Base-by-base conservation (phyloP, 2,797 vertebrate genomes). In the Selene dorsalis region DNA sequence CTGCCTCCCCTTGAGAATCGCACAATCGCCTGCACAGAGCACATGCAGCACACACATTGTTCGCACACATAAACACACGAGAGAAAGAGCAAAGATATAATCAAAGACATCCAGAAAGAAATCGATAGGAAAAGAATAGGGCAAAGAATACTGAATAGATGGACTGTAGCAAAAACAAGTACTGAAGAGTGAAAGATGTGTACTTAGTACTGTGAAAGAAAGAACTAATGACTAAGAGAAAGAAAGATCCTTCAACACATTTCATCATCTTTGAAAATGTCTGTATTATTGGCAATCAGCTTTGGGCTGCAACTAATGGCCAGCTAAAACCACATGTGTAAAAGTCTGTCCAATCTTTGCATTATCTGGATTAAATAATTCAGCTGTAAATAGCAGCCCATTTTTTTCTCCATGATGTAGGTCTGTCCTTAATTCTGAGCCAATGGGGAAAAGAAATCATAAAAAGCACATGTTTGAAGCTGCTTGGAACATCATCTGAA, bases 1-100 rank as follows among this genome's bases (percentile, higher is more conserved):
- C 87, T 84, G 35, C 89, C 87, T 85, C 92, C 91, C 91, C 87
- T 72, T 47, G 75, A 88, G 86, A 92, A 78, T 86, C 81, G 69
- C 85, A 87, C 86, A 72, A 85, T 69, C 52, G 71, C 26, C 61
- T 57, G 74, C 65, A 68, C 79, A 73, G 79, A 87, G 75, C 82
- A 78, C 83, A 85, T 64, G 74, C 61, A 84, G 75, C 67, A 80
- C 84, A 82, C 81, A 79, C 79, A 68, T 70, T 82, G 57, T 77
- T 71, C 66, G 79, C 80, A 85, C 68, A 67, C 52, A 84, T 41
- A 76, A 61, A 61, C 77, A 65, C 77, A 59, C 59, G 45, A 24
- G 74, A 39, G 50, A 56, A 57, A 32, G 28, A 78, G 69, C 58
- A 62, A 47, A 68, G 75, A 89, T 82, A 70, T 82, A 79, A 89